Base-by-base conservation (phyloP, 2,797 vertebrate genomes). In the Lindbergichthys nudifrons region DNA sequence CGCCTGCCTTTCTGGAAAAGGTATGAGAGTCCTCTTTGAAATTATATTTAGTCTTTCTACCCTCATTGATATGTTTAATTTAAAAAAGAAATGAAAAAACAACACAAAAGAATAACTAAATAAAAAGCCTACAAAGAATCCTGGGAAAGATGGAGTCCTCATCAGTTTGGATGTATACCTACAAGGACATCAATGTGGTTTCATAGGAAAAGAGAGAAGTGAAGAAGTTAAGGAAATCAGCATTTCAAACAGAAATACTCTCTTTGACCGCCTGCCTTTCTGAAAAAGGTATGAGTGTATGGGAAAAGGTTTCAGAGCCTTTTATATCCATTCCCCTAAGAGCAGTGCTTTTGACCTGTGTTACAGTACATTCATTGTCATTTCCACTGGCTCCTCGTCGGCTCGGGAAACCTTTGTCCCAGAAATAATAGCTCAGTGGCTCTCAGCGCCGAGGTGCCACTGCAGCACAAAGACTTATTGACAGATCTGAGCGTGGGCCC, bases 351-450 rank as follows among this genome's bases (percentile, higher is more conserved):
- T 63, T 70, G 54, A 75, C 48, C 67, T 19, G 0, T 54, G 52
- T 32, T 76, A 14, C 45, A 61, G 42, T 45, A 58, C 66, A 65
- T 57, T 70, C 52, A 58, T 60, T 42, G 64, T 58, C 68, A 63
- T 78, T 87, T 77, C 65, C 54, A 64, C 39, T 16, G 43, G 64
- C 61, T 62, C 48, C 59, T 70, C 23, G 18, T 56, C 19, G 66
- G 73, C 58, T 79, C 48, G n/a, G 62, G 72, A 43, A 82, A 73
- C 76, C 80, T 73, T 83, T 80, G 67, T 88, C 61, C 73, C 50
- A 75, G 63, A 70, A 78, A 87, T 85, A 85, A 85, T 77, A 63
- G 79, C 82, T 80, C 74, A 62, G 78, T 47, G 79, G 63, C 71
- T 47, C 75, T 12, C 50, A 23, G 80, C 11, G 1, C 70, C 60